Evolutionary conservation across 2,797 vertebrate genomes (phyloP), one percentile per base, ranked within the genome.

Genomic region (Anguilla obscura): DNA sequence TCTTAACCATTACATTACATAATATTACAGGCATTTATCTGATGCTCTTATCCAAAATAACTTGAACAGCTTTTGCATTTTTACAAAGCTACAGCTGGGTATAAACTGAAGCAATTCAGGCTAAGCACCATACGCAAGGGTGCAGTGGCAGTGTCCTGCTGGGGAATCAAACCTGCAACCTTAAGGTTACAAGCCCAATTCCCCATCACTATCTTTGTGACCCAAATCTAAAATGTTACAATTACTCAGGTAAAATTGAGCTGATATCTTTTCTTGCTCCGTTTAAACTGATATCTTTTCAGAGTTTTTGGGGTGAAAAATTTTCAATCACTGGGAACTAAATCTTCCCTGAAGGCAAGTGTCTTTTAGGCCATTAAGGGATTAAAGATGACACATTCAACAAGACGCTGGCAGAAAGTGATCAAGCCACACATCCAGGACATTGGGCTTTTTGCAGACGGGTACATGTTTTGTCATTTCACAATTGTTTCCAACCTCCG

Each of bases 381-480:
- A 85, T 58, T 85, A 85, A 36, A 40, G 56, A 85, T 21, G 84
- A 40, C 54, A 63, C 84, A 21, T 85, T 58, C 21, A 63, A 85
- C 21, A 85, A 24, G 56, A 63, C 24, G 56, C 27, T 60, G 54
- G 52, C 54, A 58, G 54, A 54, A 85, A 58, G 33, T 85, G 27
- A 40, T 60, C 18, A 82, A 82, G 45, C 79, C 79, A 82, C 45
- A 82, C 21, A 50, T 50, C 45, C 40, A 82, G n/a, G 45, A 50
- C 18, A 82, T 82, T 82, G 79, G 79, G 14, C 40, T 82, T 76
- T 71, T 76, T 10, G n/a, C 3, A n/a, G 45, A 50, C 24, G 45
- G 79, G 79, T 82, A 82, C 45, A 18, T 82, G 36, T 82, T 82
- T 82, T 82, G 79, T 82, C 18, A 82, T 48, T 50, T 82, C 79